phyloP scores from a whole-genome alignment of 2,797 vertebrate species.

The Prunella strophiata region DNA sequence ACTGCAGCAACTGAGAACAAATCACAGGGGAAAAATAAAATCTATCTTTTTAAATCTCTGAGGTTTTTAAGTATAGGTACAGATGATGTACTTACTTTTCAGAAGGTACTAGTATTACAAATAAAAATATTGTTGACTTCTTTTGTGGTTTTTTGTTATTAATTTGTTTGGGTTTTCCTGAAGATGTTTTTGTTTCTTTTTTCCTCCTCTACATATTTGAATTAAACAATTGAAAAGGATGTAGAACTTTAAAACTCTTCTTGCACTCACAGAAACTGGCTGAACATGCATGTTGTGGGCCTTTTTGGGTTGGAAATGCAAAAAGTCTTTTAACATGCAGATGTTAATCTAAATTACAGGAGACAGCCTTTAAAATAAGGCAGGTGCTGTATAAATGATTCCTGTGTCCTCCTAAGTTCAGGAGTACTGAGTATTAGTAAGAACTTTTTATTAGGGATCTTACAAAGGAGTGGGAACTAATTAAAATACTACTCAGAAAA shows the following conservation, averaged over 20 bases:
- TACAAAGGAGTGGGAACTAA: neutral
- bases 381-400: neutral
- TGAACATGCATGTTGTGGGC: neutral
- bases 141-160: neutral
- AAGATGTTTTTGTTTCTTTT: neutral
- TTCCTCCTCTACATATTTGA: neutral
- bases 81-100: neutral
- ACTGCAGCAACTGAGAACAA: neutral
- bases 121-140: neutral
- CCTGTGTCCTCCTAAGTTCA: neutral
- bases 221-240: neutral
- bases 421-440: neutral
- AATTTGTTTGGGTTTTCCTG: accelerated
- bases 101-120: neutral
- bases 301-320: neutral
- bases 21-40: too few relatives aligned
- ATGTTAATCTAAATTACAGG: neutral
- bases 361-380: neutral
- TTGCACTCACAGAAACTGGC: neutral
- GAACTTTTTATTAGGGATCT: neutral
- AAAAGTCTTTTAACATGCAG: neutral
- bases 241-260: neutral
- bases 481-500: neutral
- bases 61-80: neutral
- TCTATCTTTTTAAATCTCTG: neutral